Percentiles rank a stretch among this genome's conserved stretches.
Evolutionary conservation across 2,797 vertebrate genomes (phyloP).

Genomic region (Pantherophis vulpinus): DNA sequence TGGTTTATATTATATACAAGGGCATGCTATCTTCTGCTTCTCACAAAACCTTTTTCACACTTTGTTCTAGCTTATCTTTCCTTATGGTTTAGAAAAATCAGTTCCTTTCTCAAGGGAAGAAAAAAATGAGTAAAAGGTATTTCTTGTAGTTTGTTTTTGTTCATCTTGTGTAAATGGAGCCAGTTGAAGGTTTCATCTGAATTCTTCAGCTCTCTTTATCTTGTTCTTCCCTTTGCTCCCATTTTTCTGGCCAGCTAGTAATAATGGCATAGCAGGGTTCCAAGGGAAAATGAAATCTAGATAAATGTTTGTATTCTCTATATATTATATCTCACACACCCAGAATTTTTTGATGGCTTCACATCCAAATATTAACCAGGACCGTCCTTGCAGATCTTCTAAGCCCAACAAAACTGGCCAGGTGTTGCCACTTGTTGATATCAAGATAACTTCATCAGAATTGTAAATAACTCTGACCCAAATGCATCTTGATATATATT

Average conservation of each 20-base stretch:
- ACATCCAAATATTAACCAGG: not conserved
- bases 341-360: not conserved
- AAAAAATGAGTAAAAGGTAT: not conserved
- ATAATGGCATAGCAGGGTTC: not conserved
- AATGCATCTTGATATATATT: not conserved
- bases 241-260: not conserved
- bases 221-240: not conserved
- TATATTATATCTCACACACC: not conserved
- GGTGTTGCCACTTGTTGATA: not conserved
- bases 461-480: not conserved
- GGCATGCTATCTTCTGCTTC: not conserved
- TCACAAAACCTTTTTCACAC: not conserved
- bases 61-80: not conserved
- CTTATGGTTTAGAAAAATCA: not conserved
- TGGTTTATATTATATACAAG: not conserved
- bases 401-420: not conserved
- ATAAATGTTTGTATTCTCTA: not conserved
- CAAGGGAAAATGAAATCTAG: not conserved
- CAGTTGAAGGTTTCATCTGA: not conserved
- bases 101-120: not conserved
- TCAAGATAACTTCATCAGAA: not conserved
- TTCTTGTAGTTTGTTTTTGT: not conserved
- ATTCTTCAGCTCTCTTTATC: not conserved
- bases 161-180: not conserved
- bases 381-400: not conserved